Base-by-base conservation (phyloP, 2,113 vertebrate species). In the Alosa alosa region DNA sequence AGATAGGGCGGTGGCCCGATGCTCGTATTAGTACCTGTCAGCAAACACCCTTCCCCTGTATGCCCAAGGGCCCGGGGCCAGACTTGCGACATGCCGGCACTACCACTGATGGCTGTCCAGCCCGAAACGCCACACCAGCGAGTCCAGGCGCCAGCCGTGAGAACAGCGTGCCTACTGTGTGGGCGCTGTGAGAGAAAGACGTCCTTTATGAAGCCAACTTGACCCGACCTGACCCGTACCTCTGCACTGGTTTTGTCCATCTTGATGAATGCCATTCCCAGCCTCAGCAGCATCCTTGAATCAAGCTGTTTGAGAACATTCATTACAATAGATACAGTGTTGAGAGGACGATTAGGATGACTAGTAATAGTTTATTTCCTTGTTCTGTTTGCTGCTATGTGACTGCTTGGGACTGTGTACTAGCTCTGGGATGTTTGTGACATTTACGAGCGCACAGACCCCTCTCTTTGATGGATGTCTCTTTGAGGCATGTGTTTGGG, bases 21-120 rank as follows among this genome's bases (percentile, higher is more conserved):
- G 68, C 49, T 87, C 52, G 44, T 87, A 87, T 86, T 82, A 82
- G 55, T 60, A 41, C 72, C 81, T 87, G 84, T 86, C 86, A 85
- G 85, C 85, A 83, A 85, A 41, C 15, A 15, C 47, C 49, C n/a
- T n/a, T 45, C 17, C 46, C 20, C 31, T 60, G 55, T 60, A 22
- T 60, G 55, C 20, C 72, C 81, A 78, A 20, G 44, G 72, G 22
- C 57, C 25, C 15, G 11, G 49, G 41, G 45, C 25, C 25, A 22
- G 25, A 46, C 78, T 82, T 18, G 31, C 55, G 39, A 55, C 72
- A 60, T 55, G 41, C 47, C 22, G 39, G 36, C 68, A 41, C 36
- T 36, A 41, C 60, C 50, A 75, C 15, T 25, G 75, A 81, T n/a
- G 9, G 45, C 3, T 41, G 22, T 46, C 44, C 8, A 44, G 83